Base-by-base conservation (phyloP, 2,113 vertebrate species). In the Pipa parva region DNA sequence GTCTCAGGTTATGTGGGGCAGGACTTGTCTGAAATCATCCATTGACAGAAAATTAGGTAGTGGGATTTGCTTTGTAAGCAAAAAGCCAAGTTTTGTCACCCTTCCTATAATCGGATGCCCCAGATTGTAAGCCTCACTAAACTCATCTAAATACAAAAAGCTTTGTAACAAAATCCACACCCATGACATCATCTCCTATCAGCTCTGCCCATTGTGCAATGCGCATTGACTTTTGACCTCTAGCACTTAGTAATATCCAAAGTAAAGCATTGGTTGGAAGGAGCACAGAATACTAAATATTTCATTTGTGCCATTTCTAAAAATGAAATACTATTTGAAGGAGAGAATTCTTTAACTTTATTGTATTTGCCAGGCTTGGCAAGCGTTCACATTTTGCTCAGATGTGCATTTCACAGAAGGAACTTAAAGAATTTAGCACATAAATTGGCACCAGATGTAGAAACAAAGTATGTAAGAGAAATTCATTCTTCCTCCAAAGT, bases 21-120 rank as follows among this genome's bases (percentile, higher is more conserved):
- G 37, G 62, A 21, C 33, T 18, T 22, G 21, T 24, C 17, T 36
- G 51, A 22, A 20, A 58, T 33, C 24, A 33, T 22, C 54, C 42
- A 48, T 66, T 13, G 18, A 66, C 18, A 45, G 39, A 42, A 68
- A 50, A 59, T 39, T 7, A 31, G 52, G 12, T 12, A 28, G 27
- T 31, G 27, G 22, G 8, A 10, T 45, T 36, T 57, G 36, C 54
- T 37, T 20, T 45, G 45, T 50, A 45, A 68, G 54, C 64, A 17
- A 37, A 25, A 17, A 18, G 37, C 49, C 64, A 59, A 37, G 22
- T 21, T 5, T 2, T n/a, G 49, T 54, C 33, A 42, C 24, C 31
- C 10, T 20, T 55, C 29, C 11, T 42, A 63, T 54, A 27, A 55
- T 31, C 20, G 18, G 27, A 52, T 15, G 20, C 50, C 18, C 46